These are phyloP conservation scores for Indicator maculatus DNA, from an alignment of 2,113 vertebrate genomes.

Conservation along the genomic window DNA sequence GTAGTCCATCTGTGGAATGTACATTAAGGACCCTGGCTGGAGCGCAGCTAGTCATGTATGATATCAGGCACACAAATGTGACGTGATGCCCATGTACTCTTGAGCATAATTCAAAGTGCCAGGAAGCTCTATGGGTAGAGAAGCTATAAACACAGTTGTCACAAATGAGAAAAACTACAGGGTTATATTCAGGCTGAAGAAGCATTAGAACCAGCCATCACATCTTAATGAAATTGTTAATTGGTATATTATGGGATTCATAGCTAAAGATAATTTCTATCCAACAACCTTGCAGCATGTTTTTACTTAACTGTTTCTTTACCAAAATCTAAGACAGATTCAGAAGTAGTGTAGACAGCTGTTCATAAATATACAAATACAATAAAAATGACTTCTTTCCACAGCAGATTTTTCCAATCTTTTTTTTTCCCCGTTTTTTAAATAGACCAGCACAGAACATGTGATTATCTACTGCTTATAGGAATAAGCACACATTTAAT, in stretches of 20 bases:
- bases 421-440: not conserved
- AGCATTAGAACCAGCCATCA: conserved; percentile 71
- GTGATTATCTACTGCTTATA: conserved; percentile 69
- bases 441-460: conserved; percentile 44
- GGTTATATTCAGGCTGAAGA: conserved; percentile 74
- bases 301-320: conserved; percentile 71
- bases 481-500: conserved; percentile 80
- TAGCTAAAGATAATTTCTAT: conserved; percentile 53
- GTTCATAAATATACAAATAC: not conserved
- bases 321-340: not conserved
- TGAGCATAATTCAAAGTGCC: conserved; percentile 92
- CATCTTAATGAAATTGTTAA: conserved; percentile 80
- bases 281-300: conserved; percentile 35
- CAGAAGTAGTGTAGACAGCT: not conserved
- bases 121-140: conserved; percentile 84
- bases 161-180: conserved; percentile 82
- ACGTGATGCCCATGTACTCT: conserved; percentile 88
- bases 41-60: conserved; percentile 81
- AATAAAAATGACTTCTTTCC: not conserved
- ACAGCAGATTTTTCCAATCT: not conserved
- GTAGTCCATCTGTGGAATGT: conserved; percentile 74
- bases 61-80: conserved; percentile 88
- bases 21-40: conserved; percentile 78
- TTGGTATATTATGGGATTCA: conserved; percentile 74
- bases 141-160: conserved; percentile 89